A percentile compares a stretch with the other conserved stretches of the same genome.
phyloP scores from a whole-genome alignment of 1,140 invertebrate species.

The Pachypeltis micranthus region DNA sequence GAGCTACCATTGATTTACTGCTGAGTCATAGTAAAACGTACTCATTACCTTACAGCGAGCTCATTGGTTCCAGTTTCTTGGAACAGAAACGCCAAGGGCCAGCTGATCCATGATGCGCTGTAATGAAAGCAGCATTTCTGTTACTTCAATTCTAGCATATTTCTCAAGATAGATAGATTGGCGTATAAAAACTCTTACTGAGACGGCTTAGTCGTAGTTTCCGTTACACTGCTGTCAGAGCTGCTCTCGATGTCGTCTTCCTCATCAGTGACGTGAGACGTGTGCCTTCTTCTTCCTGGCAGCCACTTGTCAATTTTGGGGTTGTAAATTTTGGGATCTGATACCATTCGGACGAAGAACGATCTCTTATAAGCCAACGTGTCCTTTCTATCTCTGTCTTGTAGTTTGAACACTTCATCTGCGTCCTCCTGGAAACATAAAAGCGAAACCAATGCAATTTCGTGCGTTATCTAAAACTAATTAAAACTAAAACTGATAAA shows the following conservation, averaged over 20 bases:
- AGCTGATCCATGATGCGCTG: slow-evolving; percentile 72
- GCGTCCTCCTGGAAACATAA: slow-evolving; percentile 48
- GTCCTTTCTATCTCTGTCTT: slow-evolving; percentile 53
- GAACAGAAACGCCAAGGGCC: slow-evolving; percentile 76
- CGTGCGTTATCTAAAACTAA: background rate
- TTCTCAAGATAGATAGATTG: too few species aligned
- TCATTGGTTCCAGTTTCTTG: slow-evolving; percentile 56
- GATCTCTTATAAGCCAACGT: slow-evolving; percentile 79
- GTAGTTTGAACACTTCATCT: slow-evolving; percentile 53
- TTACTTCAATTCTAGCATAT: background rate
- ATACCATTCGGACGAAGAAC: slow-evolving; percentile 93
- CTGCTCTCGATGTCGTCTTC: slow-evolving; percentile 23
- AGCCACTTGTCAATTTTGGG: slow-evolving; percentile 65
- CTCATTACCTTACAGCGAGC: slow-evolving; percentile 65
- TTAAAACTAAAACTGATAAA: background rate
- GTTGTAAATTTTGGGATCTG: slow-evolving; percentile 92
- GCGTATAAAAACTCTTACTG: background rate
- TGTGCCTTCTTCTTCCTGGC: slow-evolving; percentile 40
- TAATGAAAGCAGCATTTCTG: slow-evolving; percentile 13
- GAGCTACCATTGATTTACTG: slow-evolving; percentile 16
- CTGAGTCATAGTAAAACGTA: slow-evolving; percentile 17
- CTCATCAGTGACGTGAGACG: slow-evolving; percentile 23
- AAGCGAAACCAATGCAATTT: too few species aligned
- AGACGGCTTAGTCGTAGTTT: background rate
- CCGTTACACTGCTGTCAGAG: slow-evolving; percentile 15